Base-by-base conservation (phyloP, 30 jellyfish, hydroid and myxozoan species). In the Catostylus mosaicus region DNA sequence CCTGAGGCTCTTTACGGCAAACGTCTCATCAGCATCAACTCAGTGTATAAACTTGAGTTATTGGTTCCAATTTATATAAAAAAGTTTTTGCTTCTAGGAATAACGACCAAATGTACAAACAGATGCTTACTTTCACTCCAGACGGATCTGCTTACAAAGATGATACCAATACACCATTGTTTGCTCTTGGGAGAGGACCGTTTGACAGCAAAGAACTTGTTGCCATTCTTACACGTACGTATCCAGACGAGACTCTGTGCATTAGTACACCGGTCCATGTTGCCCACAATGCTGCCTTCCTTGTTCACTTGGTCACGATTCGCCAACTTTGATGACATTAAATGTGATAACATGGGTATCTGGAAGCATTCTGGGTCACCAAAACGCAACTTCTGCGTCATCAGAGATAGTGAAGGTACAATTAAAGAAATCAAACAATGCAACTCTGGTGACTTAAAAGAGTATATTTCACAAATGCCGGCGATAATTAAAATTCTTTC, bases 291-390 rank as follows among this genome's bases (percentile, higher is more conserved):
- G 78, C 52, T 14, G 48, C 78, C 23, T 65, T 65, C 32, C 78
- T 65, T 23, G 32, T 32, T 11, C n/a, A 33, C 27, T 52, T 32
- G 23, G 52, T 11, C 48, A 65, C 27, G 52, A n/a, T 65, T 65
- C 32, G 32, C 78, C 11, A 33, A 12, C 23, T 65, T 27, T 26
- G 78, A 65, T 9, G 78, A 65, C 78, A 65, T 65, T n/a, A 65
- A 65, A 32, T 65, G 78, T 32, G 78, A 65, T 33, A 52, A 65
- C 32, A 65, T 65, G 78, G 78, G 78, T 14, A 65, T 32, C 19
- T 65, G 78, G 78, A 65, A 65, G 32, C 78, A 65, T 52, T 23
- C 48, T 12, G 78, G 78, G 52, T 65, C 78, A 27, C 78, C 78
- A 65, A 65, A 22, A 24, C 67, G n/a, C 27, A 52, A 29, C 7